phyloP scores from a whole-genome alignment of 1,140 invertebrate species.

The Aphis gossypii region DNA sequence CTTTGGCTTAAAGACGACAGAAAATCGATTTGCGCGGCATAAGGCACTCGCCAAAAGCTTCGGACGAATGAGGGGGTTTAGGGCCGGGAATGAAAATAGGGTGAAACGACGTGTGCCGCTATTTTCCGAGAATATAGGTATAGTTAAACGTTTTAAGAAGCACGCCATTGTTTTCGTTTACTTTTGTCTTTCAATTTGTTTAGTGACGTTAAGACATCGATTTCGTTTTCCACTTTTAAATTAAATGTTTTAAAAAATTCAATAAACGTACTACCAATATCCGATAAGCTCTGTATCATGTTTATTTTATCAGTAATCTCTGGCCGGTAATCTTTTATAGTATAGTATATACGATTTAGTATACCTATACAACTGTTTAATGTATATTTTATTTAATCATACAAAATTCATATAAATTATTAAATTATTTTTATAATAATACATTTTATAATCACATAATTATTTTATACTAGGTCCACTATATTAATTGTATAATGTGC shows the following conservation, averaged over 20 bases:
- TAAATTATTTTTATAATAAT: background rate
- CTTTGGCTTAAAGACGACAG: conserved; percentile 33
- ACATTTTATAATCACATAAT: background rate
- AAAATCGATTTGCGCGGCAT: conserved; percentile 50
- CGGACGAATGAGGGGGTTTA: background rate
- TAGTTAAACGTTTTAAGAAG: background rate
- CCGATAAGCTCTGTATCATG: conserved; percentile 13
- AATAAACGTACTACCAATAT: background rate
- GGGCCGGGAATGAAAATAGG: background rate
- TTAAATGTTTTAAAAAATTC: background rate
- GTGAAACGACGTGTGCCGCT: conserved; percentile 27
- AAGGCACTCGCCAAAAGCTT: background rate
- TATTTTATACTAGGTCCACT: background rate
- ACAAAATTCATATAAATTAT: background rate
- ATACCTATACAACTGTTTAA: background rate
- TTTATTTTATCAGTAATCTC: background rate
- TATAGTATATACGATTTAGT: background rate
- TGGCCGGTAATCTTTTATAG: no score
- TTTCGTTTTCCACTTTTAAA: background rate
- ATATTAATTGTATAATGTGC: background rate
- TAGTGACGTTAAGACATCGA: background rate
- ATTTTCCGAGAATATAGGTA: background rate
- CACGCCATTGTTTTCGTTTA: background rate
- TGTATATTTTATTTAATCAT: background rate
- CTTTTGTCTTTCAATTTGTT: conserved; percentile 34